Evolutionary conservation across 2,888 invertebrate genomes (phyloP).

Genomic region (Hecatera dysodea): DNA sequence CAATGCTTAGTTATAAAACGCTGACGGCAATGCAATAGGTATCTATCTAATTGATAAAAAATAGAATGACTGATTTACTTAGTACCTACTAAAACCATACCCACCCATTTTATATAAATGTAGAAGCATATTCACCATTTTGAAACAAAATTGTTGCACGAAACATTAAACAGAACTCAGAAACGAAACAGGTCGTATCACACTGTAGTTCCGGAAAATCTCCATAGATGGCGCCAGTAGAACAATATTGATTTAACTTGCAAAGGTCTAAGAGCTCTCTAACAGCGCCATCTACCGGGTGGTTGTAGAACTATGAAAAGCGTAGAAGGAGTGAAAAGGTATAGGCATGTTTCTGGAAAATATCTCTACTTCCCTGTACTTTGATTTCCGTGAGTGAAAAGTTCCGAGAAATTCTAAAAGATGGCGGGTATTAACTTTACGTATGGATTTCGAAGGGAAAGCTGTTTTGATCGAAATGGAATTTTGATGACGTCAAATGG

Average conservation of each 20-base stretch:
- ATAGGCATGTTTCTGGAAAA: neutral
- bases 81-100: no score
- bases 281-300: conserved; percentile 73
- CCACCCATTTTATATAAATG: no score
- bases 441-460: neutral
- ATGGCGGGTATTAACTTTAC: conserved; percentile 47
- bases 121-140: no score
- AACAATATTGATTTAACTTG: neutral
- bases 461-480: neutral
- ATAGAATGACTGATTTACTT: no score
- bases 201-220: conserved; percentile 51
- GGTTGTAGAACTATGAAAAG: conserved; percentile 57
- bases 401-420: conserved; percentile 64
- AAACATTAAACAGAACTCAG: no score
- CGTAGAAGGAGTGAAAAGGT: neutral
- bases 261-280: no score
- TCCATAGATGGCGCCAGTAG: conserved; percentile 64
- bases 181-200: neutral
- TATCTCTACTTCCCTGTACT: neutral
- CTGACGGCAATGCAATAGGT: no score
- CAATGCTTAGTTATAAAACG: no score
- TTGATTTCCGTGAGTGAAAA: neutral
- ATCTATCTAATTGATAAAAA: no score
- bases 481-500: neutral
- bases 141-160: no score